Conservation (phyloP, 1,140 invertebrate species). For the Drosophila parvula region DNA sequence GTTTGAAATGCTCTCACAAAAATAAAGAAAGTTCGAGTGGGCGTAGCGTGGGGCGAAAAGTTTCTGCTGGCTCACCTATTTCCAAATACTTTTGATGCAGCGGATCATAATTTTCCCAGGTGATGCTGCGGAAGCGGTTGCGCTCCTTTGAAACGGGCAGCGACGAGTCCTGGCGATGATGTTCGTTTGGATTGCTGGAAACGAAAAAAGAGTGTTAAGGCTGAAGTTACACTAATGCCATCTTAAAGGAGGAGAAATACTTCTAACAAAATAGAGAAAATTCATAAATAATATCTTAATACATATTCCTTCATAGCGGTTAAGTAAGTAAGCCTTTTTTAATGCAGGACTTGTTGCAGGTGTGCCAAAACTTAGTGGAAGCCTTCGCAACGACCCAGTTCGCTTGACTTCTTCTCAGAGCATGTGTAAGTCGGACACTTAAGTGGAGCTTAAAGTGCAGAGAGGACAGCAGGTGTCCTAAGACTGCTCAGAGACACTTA, state of each 20-base stretch:
- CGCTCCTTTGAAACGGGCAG: slow-evolving; percentile 91
- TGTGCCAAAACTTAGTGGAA: neutral
- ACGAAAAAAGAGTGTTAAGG: neutral
- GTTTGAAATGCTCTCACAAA: slow-evolving; percentile 10
- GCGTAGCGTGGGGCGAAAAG: neutral
- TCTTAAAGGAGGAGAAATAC: neutral
- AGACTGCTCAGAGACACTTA: slow-evolving; percentile 42
- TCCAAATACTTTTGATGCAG: slow-evolving; percentile 96
- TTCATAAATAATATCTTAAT: neutral
- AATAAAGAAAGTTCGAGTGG: slow-evolving; percentile 3
- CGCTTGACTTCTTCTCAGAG: slow-evolving; percentile 13
- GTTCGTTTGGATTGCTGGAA: slow-evolving; percentile 94
- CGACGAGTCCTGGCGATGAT: slow-evolving; percentile 89
- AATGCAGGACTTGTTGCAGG: neutral
- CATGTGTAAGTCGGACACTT: slow-evolving; percentile 20
- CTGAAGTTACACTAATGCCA: neutral
- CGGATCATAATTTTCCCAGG: slow-evolving; percentile 96
- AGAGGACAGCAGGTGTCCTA: slow-evolving; percentile 46
- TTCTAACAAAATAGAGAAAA: neutral
- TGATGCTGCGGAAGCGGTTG: slow-evolving; percentile 91
- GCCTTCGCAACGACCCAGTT: neutral
- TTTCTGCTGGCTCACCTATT: slow-evolving; percentile 89
- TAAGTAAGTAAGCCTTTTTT: neutral
- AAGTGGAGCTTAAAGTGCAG: slow-evolving; percentile 41
- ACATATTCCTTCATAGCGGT: neutral